These are phyloP conservation scores for Perccottus glenii DNA, from an alignment of 2,113 vertebrate species.

Conservation along the genomic window DNA sequence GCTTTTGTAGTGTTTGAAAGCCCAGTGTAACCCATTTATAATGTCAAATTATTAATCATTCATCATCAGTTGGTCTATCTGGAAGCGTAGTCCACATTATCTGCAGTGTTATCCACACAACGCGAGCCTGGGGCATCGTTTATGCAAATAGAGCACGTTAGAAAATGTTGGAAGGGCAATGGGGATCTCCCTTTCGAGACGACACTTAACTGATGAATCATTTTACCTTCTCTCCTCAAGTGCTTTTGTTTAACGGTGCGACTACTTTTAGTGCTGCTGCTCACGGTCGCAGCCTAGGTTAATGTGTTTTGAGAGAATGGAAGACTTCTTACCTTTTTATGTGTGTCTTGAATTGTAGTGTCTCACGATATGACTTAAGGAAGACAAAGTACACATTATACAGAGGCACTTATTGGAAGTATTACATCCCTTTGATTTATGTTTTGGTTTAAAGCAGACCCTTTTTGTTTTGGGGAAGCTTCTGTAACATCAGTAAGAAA, in stretches of 20 bases:
- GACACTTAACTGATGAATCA: constrained; percentile 40
- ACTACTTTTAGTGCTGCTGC: constrained; percentile 10
- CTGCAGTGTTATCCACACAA: constrained; percentile 24
- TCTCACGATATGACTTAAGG: background rate
- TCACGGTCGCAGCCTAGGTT: constrained; percentile 2
- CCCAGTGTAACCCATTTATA: constrained; percentile 39
- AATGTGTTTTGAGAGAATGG: constrained; percentile 11
- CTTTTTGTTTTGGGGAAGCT: too few relatives aligned
- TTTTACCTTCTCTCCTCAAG: constrained; percentile 15
- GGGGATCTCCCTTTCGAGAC: constrained; percentile 23
- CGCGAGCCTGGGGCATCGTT: constrained; percentile 32
- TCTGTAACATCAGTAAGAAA: too few relatives aligned
- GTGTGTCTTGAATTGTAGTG: too few relatives aligned
- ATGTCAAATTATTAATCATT: constrained; percentile 44
- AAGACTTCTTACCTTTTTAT: background rate
- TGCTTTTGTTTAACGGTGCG: constrained; percentile 22
- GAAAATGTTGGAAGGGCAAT: constrained; percentile 29
- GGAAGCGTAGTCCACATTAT: constrained; percentile 21
- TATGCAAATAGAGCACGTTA: constrained; percentile 52
- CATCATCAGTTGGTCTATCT: constrained; percentile 34
- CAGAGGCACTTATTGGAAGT: too few relatives aligned
- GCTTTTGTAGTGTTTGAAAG: constrained; percentile 33
- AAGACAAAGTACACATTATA: too few relatives aligned
- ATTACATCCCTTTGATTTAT: too few relatives aligned
- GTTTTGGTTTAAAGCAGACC: too few relatives aligned